phyloP scores from a whole-genome alignment of 2,888 invertebrate genomes.

The Galerucella calmariensis region DNA sequence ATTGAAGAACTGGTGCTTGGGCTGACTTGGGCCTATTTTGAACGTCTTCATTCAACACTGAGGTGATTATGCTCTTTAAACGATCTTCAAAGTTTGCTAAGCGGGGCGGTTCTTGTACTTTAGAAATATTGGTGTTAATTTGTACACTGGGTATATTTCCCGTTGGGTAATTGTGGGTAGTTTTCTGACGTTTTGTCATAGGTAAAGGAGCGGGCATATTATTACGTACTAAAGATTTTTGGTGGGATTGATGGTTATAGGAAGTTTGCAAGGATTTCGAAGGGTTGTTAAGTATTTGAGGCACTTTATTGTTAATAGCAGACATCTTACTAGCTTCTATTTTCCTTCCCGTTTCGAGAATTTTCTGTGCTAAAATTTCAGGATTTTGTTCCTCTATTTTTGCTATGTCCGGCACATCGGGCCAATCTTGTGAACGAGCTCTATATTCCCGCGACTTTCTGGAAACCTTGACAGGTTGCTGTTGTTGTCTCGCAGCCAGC shows the following conservation, averaged over 20 bases:
- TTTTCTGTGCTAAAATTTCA: conserved; percentile 89
- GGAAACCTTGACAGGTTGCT: conserved; percentile 59
- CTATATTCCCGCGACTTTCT: conserved; percentile 79
- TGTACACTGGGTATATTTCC: conserved; percentile 35
- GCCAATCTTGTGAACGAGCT: conserved; percentile 90
- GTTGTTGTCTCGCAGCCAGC: conserved; percentile 56
- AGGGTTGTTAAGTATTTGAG: conserved; percentile 38
- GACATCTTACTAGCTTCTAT: conserved; percentile 84
- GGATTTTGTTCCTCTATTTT: conserved; percentile 94
- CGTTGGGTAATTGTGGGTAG: conserved; percentile 47
- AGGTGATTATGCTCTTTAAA: conserved; percentile 86
- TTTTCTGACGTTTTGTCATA: conserved; percentile 60
- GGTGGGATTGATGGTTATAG: conserved; percentile 38
- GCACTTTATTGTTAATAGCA: conserved; percentile 49
- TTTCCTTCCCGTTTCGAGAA: conserved; percentile 88
- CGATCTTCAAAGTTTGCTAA: conserved; percentile 91
- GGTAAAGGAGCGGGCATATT: conserved; percentile 61
- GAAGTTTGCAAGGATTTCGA: conserved; percentile 37
- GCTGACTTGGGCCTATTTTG: conserved; percentile 65
- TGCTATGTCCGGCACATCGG: conserved; percentile 88
- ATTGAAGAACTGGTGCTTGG: conserved; percentile 48
- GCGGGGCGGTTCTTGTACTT: conserved; percentile 81
- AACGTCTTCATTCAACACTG: conserved; percentile 87
- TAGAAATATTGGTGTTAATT: conserved; percentile 37
- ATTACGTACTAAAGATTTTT: conserved; percentile 55